These are phyloP conservation scores for Drosophila subpulchrella DNA, from an alignment of 1,140 invertebrate species.

Conservation along the genomic window DNA sequence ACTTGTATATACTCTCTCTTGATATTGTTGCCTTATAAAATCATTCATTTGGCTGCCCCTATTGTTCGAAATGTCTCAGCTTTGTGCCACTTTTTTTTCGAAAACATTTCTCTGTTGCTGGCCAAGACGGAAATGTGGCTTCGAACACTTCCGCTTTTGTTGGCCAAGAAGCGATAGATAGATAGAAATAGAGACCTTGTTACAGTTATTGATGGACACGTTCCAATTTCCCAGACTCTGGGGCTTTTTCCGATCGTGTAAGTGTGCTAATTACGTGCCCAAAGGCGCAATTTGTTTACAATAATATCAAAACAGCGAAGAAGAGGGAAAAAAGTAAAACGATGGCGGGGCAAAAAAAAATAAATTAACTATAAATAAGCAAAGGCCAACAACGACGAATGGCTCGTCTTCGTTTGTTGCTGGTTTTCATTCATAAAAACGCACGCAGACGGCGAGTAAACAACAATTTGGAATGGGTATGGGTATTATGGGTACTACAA, in stretches of 20 bases:
- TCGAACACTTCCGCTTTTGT: conserved; percentile 44
- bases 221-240: conserved; percentile 55
- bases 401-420: conserved; percentile 20
- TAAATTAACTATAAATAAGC: conserved; percentile 78
- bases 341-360: conserved; percentile 58
- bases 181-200: conserved; percentile 64
- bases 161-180: conserved; percentile 38
- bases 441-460: conserved; percentile 53
- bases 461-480: conserved; percentile 16
- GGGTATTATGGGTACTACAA: not conserved
- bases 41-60: no score
- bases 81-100: conserved; percentile 44
- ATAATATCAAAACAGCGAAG: conserved; percentile 38
- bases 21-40: conserved; percentile 31
- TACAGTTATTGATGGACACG: conserved; percentile 81
- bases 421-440: conserved; percentile 56
- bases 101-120: conserved; percentile 26
- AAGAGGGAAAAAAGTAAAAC: conserved; percentile 6
- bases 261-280: conserved; percentile 81
- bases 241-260: conserved; percentile 49
- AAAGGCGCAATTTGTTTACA: conserved; percentile 79
- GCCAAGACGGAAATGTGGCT: conserved; percentile 50
- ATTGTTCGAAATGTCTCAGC: conserved; percentile 23
- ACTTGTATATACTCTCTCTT: conserved; percentile 12
- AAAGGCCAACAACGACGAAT: conserved; percentile 47